Base-by-base conservation (phyloP, 2,888 invertebrate species). In the Incurvaria masculella region DNA sequence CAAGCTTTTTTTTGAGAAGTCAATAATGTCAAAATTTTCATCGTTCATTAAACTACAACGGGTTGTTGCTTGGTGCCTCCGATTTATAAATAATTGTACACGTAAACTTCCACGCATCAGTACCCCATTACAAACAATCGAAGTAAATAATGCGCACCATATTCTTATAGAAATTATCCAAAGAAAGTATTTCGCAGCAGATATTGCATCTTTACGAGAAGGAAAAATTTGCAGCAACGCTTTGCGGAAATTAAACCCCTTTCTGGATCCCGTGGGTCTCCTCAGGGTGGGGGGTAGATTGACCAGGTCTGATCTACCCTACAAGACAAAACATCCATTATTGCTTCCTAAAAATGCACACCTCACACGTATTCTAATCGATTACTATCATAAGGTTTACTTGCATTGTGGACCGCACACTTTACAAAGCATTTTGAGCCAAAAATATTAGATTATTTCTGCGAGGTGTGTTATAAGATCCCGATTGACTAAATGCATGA, bases 211-310 rank as follows among this genome's bases (percentile, higher is more conserved):
- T 3, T 33, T 3, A 33, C 33, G 33, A 33, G 14, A 8, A 33
- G 14, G 11, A 33, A 33, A 11, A 33, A 4, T 33, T 3, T 33
- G 4, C 11, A 8, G 14, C 14, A 8, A n/a, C n/a, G 4, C 33
- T 14, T 14, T 33, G 3, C 8, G 14, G 14, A 33, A 33, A 14
- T 33, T 33, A n/a, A 11, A 11, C 14, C 33, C 33, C 4, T 33
- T 33, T 14, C 8, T 33, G 3, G 33, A 33, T 33, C 14, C 33
- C 8, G 14, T 4, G 8, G 33, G 33, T 17, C 40, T 59, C 20
- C 49, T 61, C 26, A 51, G 60, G 47, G 61, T 61, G n/a, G 61
- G 62, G 26, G 60, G 33, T 33, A 8, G 33, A 6, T n/a, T 33
- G 3, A 33, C 11, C 14, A 14, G 8, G 14, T 33, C 33, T 14